Base-by-base conservation (phyloP, 2,113 vertebrate genomes). In the Hylia prasina region DNA sequence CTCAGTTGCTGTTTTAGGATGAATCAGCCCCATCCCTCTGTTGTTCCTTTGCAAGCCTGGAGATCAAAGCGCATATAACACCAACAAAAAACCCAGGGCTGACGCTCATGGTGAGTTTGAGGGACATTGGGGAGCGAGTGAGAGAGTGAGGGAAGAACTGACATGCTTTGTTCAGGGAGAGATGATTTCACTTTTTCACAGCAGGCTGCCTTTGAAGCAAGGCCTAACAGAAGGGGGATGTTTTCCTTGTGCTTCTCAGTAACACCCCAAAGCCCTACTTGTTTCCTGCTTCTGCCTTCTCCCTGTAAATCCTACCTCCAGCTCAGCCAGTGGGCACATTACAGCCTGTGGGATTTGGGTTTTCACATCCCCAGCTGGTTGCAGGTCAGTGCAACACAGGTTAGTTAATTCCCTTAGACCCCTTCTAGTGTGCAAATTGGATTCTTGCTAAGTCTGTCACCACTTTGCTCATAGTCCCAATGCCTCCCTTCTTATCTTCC, bases 141-240 rank as follows among this genome's bases (percentile, higher is more conserved):
- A 77, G 65, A 53, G 61, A 75, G 44, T 2, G 37, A 81, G 57
- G 53, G 50, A 90, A 80, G 78, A 88, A 61, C 30, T 60, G 54
- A 63, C 45, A 25, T 1, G 65, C 91, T 96, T 93, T 87, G 44
- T 71, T 90, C 56, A 40, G 76, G 77, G 75, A 93, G 83, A 91
- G 50, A 69, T 65, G 45, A 82, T 92, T 89, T 58, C 60, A 58
- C 75, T 88, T 70, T 82, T 69, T 64, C 85, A n/a, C 70, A 85
- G 79, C 86, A 72, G 85, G 87, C 69, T 87, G 28, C 42, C 70
- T 92, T 89, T 94, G 93, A 95, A 80, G 80, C 3, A 0, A 79
- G 45, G 39, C 45, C 68, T 54, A 56, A 63, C 20, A 51, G 53
- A 39, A 92, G 81, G 16, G 6, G 40, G 39, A 37, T 31, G 30